These are phyloP conservation scores for Dissostichus mawsoni DNA, from an alignment of 2,113 vertebrate species.

Conservation along the genomic window DNA sequence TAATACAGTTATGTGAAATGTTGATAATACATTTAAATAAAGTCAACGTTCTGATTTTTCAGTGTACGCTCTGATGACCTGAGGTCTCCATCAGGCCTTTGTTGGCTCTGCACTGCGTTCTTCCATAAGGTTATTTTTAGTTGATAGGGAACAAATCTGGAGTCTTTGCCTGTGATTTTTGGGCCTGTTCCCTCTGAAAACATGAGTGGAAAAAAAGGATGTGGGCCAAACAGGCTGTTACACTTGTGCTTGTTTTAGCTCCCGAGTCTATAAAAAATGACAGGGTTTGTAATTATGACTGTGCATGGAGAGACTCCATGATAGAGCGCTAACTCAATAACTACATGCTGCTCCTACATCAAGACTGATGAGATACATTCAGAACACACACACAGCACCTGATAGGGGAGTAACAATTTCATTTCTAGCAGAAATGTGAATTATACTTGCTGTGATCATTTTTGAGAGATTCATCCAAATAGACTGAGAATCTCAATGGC, in stretches of 20 bases:
- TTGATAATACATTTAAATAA: too few species aligned
- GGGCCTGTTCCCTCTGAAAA: conserved; percentile 77
- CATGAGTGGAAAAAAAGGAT: conserved; percentile 73
- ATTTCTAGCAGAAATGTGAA: background rate
- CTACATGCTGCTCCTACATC: conserved; percentile 56
- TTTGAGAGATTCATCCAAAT: background rate
- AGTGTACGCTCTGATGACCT: conserved; percentile 48
- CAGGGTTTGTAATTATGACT: conserved; percentile 78
- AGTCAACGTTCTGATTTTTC: too few species aligned
- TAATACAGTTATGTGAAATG: too few species aligned
- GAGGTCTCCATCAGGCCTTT: conserved; percentile 62
- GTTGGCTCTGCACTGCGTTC: conserved; percentile 67
- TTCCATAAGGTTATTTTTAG: conserved; percentile 77
- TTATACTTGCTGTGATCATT: background rate
- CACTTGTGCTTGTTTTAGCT: conserved; percentile 84
- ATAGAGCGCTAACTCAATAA: conserved; percentile 67
- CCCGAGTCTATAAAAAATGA: conserved; percentile 76
- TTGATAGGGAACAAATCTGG: conserved; percentile 76
- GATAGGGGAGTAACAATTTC: background rate
- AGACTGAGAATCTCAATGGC: background rate
- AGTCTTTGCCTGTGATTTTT: conserved; percentile 77
- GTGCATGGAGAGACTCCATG: conserved; percentile 63
- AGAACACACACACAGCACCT: conserved; percentile 52
- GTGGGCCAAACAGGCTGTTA: conserved; percentile 78
- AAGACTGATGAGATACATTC: conserved; percentile 41